These are phyloP conservation scores for Cephus spinipes DNA, from an alignment of 2,888 invertebrate genomes.

Conservation along the genomic window DNA sequence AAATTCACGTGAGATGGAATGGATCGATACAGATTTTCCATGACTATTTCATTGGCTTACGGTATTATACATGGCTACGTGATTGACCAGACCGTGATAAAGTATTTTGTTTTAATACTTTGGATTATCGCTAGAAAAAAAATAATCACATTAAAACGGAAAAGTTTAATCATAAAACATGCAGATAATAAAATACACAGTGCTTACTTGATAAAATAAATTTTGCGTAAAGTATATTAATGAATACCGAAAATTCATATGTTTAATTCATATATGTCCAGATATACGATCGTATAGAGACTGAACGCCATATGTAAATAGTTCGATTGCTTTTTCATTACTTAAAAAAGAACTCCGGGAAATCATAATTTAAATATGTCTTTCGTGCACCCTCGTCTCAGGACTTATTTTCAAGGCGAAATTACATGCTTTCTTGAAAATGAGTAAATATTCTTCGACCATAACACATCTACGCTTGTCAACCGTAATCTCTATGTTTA, in stretches of 20 bases:
- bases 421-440: slow-evolving; percentile 15
- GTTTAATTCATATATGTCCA: too few species aligned
- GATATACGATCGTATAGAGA: too few species aligned
- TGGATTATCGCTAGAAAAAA: background rate
- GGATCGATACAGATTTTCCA: slow-evolving; percentile 48
- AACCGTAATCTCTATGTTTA: background rate
- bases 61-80: background rate
- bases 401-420: slow-evolving; percentile 9
- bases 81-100: background rate
- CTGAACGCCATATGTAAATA: background rate
- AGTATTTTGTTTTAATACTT: background rate
- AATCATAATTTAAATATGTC: background rate
- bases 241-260: background rate
- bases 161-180: background rate
- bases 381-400: background rate
- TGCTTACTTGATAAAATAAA: background rate
- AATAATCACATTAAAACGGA: background rate
- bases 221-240: background rate
- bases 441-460: slow-evolving; percentile 10
- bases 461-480: background rate
- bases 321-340: background rate
- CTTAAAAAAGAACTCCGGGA: background rate
- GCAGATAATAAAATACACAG: background rate
- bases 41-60: slow-evolving; percentile 44
- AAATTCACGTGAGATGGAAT: background rate